These are phyloP conservation scores for Muscina levida DNA, from an alignment of 2,888 invertebrate genomes.

Conservation along the genomic window DNA sequence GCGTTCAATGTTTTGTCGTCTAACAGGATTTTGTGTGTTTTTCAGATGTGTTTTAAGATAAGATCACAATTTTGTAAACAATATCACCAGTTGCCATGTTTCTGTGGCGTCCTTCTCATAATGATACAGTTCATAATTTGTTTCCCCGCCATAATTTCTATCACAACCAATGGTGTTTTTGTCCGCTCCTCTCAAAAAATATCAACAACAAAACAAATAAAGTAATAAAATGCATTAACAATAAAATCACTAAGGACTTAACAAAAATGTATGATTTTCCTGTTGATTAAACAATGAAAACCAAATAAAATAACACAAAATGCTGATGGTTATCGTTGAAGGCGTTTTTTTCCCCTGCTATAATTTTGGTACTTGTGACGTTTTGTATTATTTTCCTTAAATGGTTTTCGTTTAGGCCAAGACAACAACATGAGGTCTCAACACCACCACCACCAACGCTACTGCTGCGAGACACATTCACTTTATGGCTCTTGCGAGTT, in stretches of 20 bases:
- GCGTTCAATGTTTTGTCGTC: conserved; percentile 22
- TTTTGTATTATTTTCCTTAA: conserved; percentile 22
- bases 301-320: conserved; percentile 7
- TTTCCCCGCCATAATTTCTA: conserved; percentile 34
- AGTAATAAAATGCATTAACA: conserved; percentile 59
- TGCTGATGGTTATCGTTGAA: conserved; percentile 44
- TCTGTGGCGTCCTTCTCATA: conserved; percentile 37
- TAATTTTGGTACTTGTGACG: conserved; percentile 8
- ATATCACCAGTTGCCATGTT: no score
- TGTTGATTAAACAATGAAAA: conserved; percentile 2
- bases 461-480: no score
- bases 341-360: conserved; percentile 36
- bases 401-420: no score
- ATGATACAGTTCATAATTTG: conserved; percentile 64
- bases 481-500: no score
- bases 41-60: conserved; percentile 37
- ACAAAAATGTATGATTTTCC: neutral
- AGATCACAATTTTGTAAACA: conserved; percentile 6
- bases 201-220: conserved; percentile 49
- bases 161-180: conserved; percentile 22
- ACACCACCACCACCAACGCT: conserved; percentile 3
- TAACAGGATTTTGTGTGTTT: conserved; percentile 48
- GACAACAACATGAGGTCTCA: neutral
- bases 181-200: conserved; percentile 14
- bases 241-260: conserved; percentile 29